These are phyloP conservation scores for Molossus molossus DNA, from an alignment of 2,797 vertebrate genomes.

Conservation along the genomic window DNA sequence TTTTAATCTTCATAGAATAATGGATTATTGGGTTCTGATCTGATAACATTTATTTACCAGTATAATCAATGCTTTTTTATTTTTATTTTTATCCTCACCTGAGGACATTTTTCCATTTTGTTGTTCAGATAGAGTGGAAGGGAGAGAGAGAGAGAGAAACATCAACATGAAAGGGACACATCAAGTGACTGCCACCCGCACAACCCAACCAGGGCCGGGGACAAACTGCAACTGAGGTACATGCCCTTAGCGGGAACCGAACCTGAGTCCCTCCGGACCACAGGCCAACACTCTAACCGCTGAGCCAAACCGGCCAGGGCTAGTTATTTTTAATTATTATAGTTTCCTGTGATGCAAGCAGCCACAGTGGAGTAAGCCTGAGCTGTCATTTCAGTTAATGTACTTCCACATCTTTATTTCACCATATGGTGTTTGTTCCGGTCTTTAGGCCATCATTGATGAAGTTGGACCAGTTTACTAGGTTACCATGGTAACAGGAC, in stretches of 20 bases:
- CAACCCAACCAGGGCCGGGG: too few species aligned
- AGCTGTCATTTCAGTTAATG: conserved; percentile 36
- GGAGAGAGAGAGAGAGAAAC: too few species aligned
- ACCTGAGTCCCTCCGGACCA: too few species aligned
- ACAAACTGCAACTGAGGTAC: too few species aligned
- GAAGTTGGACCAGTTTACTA: conserved; percentile 38
- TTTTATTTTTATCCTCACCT: too few species aligned
- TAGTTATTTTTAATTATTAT: conserved; percentile 61
- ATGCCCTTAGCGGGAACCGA: too few species aligned
- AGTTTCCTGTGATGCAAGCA: conserved; percentile 23
- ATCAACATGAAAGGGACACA: too few species aligned
- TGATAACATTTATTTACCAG: background rate
- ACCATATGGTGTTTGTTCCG: conserved; percentile 57
- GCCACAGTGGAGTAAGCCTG: background rate
- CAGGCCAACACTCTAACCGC: too few species aligned
- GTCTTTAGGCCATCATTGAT: conserved; percentile 27
- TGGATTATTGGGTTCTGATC: background rate
- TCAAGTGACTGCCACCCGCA: too few species aligned
- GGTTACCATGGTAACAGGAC: conserved; percentile 60
- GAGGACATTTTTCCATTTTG: too few species aligned
- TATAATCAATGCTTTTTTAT: background rate
- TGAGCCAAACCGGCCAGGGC: too few species aligned
- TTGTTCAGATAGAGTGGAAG: too few species aligned
- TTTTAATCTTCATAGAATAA: background rate
- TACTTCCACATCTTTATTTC: conserved; percentile 64